phyloP scores from a whole-genome alignment of 2,797 vertebrate species.

The Myotis planiceps region DNA sequence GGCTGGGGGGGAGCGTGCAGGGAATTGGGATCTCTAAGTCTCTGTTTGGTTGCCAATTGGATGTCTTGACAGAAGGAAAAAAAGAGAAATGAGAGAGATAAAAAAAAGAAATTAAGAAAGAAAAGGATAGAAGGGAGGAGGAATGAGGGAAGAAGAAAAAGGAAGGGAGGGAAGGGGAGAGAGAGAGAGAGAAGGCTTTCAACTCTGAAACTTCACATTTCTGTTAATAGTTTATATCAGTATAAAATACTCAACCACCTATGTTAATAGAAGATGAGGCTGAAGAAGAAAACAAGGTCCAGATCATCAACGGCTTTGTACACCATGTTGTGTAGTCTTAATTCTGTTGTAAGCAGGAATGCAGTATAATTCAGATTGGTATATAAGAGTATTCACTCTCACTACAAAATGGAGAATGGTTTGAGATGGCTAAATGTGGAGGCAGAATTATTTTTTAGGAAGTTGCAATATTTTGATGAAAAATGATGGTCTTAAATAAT shows the following conservation, averaged over 20 bases:
- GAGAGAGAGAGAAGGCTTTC: background rate
- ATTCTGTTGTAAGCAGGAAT: background rate
- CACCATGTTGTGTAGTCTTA: background rate
- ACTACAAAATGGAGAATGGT: background rate
- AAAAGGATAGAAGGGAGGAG: background rate
- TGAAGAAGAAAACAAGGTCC: background rate
- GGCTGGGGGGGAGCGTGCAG: background rate
- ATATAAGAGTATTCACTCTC: background rate
- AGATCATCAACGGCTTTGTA: background rate
- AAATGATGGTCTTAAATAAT: constrained; percentile 35
- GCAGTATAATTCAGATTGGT: background rate
- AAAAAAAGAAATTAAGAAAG: background rate
- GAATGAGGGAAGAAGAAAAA: background rate
- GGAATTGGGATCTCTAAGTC: background rate
- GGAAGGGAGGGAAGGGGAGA: background rate
- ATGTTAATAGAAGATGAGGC: background rate
- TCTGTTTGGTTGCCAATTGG: background rate
- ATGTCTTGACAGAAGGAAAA: background rate
- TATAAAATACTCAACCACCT: too few species aligned
- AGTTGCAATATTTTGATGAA: constrained; percentile 28
- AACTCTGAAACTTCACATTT: too few species aligned
- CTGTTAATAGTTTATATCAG: too few species aligned
- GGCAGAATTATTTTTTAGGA: constrained; percentile 7
- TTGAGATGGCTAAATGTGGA: background rate
- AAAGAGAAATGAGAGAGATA: background rate